Conservation (phyloP, 2,888 invertebrate species). For the Urechis unicinctus region DNA sequence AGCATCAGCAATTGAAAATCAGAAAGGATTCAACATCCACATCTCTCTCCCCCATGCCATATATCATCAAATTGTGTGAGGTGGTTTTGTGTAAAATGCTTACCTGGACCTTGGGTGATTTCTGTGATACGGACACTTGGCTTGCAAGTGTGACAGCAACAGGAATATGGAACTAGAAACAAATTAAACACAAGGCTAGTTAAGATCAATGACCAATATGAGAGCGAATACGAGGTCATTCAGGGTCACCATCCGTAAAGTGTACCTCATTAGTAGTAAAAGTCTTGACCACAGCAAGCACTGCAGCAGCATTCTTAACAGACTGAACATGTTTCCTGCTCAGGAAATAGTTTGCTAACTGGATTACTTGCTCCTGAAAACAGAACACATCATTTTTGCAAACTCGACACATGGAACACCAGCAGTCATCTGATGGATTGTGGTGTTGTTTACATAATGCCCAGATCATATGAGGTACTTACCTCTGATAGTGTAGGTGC, state of each 20-base stretch:
- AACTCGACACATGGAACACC: neutral
- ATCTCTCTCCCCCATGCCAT: too few species aligned
- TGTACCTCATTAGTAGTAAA: conserved; percentile 66
- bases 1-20: too few species aligned
- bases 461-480: neutral
- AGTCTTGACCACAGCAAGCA: conserved; percentile 71
- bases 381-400: neutral
- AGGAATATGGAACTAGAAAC: conserved; percentile 65
- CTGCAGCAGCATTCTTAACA: conserved; percentile 71
- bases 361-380: conserved; percentile 68
- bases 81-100: neutral
- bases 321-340: conserved; percentile 83
- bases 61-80: too few species aligned
- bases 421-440: too few species aligned
- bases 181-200: conserved; percentile 1
- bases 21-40: too few species aligned
- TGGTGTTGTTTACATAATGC: neutral
- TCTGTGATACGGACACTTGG: conserved; percentile 68
- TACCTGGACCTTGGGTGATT: conserved; percentile 63
- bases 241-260: too few species aligned
- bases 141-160: conserved; percentile 76
- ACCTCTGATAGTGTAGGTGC: conserved; percentile 62
- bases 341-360: conserved; percentile 83
- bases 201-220: neutral
- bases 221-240: neutral